Percentiles rank a stretch among this genome's conserved stretches.
Evolutionary conservation across 2,113 vertebrate genomes (phyloP).

Genomic region (Oxyura jamaicensis): DNA sequence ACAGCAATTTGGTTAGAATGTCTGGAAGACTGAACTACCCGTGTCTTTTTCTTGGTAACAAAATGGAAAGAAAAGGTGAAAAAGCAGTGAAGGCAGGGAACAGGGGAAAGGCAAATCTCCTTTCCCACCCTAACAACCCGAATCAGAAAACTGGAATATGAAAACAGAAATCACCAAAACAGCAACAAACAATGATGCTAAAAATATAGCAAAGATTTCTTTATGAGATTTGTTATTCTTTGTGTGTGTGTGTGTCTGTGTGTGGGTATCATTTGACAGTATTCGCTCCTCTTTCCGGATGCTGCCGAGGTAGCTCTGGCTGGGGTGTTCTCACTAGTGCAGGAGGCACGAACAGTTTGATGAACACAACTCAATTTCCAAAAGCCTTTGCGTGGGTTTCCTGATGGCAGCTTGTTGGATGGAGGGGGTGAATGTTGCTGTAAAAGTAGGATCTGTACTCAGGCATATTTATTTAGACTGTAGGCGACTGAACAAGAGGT

Average conservation of each 20-base stretch:
- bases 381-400: background rate
- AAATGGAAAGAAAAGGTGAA: slow-evolving; percentile 12
- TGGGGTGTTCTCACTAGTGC: background rate
- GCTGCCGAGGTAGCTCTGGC: background rate
- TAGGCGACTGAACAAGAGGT: background rate
- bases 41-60: background rate
- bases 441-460: background rate
- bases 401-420: background rate
- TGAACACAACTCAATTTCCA: background rate
- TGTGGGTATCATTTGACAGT: background rate
- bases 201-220: background rate
- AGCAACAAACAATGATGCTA: background rate
- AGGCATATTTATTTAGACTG: background rate
- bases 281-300: background rate
- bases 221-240: background rate
- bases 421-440: background rate
- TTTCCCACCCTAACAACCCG: background rate
- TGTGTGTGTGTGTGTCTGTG: background rate
- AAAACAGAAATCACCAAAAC: background rate
- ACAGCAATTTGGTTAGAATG: slow-evolving; percentile 25
- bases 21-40: background rate
- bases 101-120: background rate
- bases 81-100: background rate
- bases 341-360: background rate
- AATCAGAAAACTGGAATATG: background rate